Base-by-base conservation (phyloP, 2,113 vertebrate genomes). In the Ivindomyrus marchei region DNA sequence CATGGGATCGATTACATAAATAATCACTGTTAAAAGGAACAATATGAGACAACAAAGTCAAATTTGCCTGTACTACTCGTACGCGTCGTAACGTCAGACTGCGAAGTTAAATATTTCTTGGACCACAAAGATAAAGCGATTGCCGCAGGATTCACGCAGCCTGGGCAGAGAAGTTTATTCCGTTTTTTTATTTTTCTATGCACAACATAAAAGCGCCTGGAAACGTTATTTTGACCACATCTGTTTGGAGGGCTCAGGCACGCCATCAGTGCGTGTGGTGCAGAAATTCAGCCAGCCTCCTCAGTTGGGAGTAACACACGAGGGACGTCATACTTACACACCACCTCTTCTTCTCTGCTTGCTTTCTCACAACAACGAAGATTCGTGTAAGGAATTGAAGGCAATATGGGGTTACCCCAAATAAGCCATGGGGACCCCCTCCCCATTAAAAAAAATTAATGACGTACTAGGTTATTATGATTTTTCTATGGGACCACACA, bases 11-110 rank as follows among this genome's bases (percentile, higher is more conserved):
- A 88, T 88, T 62, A 66, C 39, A 88, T 66, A 88, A 88, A 88
- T 88, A 88, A 88, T 88, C 87, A 42, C 17, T 45, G 87, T 88
- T 62, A 88, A 58, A 88, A 88, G 53, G 53, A 88, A 42, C 53
- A 88, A 58, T 42, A 46, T 58, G 52, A 42, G 47, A 88, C 87
- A 66, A 58, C 74, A 58, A 15, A 80, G 58, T 36, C 31, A 45
- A 66, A 42, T 85, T 42, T 62, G 46, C 88, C 88, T 42, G 49
- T 36, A 27, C 70, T 50, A 5, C 24, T 49, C 89, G 46, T 36
- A 36, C 31, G 36, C 46, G 36, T 52, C 70, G 24, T 19, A 56
- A 45, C 36, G 39, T 66, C 39, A n/a, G 53, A 62, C 39, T 42
- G 87, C 52, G 36, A 88, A 21, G 36, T 50, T 66, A 62, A 50